These are phyloP conservation scores for Gymnoscopelus braueri DNA, from an alignment of 2,797 vertebrate genomes.

Conservation along the genomic window DNA sequence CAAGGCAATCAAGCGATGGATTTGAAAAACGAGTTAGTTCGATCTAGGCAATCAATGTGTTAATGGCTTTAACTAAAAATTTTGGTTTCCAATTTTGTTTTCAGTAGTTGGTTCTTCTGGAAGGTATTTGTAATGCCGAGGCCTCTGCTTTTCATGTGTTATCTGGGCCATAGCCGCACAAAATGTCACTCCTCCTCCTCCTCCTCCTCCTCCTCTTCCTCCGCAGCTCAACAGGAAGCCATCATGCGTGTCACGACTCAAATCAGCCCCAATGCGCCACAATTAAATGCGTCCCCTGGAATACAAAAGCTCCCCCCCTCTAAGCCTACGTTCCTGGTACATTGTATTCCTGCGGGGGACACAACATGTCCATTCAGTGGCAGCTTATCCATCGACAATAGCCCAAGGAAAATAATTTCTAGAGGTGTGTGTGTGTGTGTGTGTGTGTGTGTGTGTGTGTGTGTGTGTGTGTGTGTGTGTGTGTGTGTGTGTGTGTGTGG, in stretches of 20 bases:
- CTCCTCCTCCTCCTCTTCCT: too few species aligned
- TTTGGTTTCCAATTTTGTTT: too few species aligned
- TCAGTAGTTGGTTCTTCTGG: too few species aligned
- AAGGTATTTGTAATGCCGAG: neutral
- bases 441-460: too few species aligned
- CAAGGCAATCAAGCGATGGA: too few species aligned
- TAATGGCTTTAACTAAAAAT: too few species aligned
- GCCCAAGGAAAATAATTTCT: constrained; percentile 35
- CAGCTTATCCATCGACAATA: constrained; percentile 53
- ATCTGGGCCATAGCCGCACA: constrained; percentile 48
- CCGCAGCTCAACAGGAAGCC: constrained; percentile 44
- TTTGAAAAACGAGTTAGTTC: too few species aligned
- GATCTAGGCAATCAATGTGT: too few species aligned
- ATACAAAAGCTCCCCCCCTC: constrained; percentile 47
- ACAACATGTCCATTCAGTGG: constrained; percentile 53
- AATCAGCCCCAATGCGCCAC: constrained; percentile 49
- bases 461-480: too few species aligned
- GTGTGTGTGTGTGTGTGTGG: too few species aligned
- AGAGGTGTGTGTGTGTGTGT: too few species aligned
- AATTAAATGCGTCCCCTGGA: constrained; percentile 65
- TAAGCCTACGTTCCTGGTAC: constrained; percentile 55
- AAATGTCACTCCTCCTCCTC: constrained; percentile 48
- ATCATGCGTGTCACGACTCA: constrained; percentile 32
- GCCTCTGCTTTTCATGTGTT: constrained; percentile 45
- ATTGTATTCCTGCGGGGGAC: constrained; percentile 53